Conservation (phyloP, 2,797 vertebrate genomes). For the Sorex maritimensis region DNA sequence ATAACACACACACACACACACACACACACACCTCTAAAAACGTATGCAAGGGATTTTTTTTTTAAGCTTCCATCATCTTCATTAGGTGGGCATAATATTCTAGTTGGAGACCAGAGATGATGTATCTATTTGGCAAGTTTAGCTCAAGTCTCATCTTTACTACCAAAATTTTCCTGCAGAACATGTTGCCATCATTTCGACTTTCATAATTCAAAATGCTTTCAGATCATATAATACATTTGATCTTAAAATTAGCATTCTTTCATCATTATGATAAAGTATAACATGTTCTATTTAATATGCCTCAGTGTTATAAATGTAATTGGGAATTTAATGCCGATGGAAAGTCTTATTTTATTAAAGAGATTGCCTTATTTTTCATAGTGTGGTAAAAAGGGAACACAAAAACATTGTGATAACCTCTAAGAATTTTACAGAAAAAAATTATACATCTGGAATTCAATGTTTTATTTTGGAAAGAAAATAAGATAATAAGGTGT, state of each 20-base stretch:
- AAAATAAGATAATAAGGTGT: conserved; percentile 13
- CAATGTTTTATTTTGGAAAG: conserved; percentile 57
- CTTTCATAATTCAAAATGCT: not conserved
- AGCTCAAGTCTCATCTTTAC: not conserved
- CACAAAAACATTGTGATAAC: not conserved
- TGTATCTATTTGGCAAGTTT: not conserved
- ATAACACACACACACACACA: no score
- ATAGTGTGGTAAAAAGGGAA: not conserved
- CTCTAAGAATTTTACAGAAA: conserved; percentile 15
- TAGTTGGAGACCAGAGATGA: not conserved
- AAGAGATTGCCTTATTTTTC: conserved; percentile 19
- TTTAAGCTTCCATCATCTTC: not conserved
- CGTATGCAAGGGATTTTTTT: no score
- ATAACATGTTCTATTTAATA: not conserved
- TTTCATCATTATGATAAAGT: conserved; percentile 50
- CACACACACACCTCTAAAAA: no score
- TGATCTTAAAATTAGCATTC: not conserved
- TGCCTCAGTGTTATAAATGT: not conserved
- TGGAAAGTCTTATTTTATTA: conserved; percentile 45
- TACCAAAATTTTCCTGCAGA: not conserved
- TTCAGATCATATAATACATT: not conserved
- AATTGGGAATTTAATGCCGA: not conserved
- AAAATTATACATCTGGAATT: conserved; percentile 22
- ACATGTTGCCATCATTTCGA: not conserved
- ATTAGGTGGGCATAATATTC: not conserved